These are phyloP conservation scores for Lutjanus campechanus DNA, from an alignment of 2,797 vertebrate species.

Conservation along the genomic window DNA sequence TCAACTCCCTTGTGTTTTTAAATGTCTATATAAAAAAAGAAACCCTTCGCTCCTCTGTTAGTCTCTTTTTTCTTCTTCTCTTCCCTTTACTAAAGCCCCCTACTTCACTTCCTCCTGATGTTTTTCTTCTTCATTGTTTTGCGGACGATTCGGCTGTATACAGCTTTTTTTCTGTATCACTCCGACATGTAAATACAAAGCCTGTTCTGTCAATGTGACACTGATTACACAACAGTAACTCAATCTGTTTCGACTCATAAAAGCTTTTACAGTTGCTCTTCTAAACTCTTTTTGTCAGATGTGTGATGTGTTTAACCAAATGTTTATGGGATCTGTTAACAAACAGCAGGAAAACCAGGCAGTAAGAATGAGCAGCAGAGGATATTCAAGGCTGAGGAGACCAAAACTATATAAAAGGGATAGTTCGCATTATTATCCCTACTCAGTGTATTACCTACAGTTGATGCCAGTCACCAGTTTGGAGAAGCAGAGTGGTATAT, in stretches of 20 bases:
- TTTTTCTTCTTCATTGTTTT: not conserved
- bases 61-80: slow-evolving; percentile 31
- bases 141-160: not conserved
- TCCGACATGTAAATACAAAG: slow-evolving; percentile 35
- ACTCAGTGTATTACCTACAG: no score
- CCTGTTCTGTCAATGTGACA: slow-evolving; percentile 12
- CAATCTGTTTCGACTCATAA: slow-evolving; percentile 15
- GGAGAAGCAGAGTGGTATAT: no score
- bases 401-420: not conserved
- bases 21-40: slow-evolving; percentile 37
- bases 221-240: slow-evolving; percentile 24
- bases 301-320: not conserved
- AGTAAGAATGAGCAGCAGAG: not conserved
- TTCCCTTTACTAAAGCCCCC: slow-evolving; percentile 32
- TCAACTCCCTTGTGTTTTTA: slow-evolving; percentile 60
- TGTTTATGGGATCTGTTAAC: slow-evolving; percentile 5
- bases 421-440: no score
- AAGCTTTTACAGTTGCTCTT: slow-evolving; percentile 22
- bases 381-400: not conserved
- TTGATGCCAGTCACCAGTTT: no score
- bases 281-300: slow-evolving; percentile 11
- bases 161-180: not conserved
- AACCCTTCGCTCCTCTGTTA: slow-evolving; percentile 34
- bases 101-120: slow-evolving; percentile 36
- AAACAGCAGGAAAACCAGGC: not conserved